Evolutionary conservation across 2,797 vertebrate genomes (phyloP).

Genomic region (Toxotes lorentzi): DNA sequence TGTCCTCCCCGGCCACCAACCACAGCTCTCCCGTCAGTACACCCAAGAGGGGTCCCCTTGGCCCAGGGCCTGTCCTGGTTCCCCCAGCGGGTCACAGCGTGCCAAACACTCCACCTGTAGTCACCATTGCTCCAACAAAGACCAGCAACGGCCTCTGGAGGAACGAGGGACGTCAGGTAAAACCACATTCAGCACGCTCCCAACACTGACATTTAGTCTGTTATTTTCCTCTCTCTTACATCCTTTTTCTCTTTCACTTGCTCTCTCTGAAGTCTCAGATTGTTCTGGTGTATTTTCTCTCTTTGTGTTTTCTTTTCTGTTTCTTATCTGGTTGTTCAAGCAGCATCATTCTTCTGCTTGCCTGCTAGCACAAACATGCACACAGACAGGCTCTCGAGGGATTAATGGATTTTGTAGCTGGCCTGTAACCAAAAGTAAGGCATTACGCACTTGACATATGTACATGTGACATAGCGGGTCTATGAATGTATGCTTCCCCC

Average conservation of each 20-base stretch:
- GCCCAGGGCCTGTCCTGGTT: slow-evolving; percentile 93
- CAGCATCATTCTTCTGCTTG: slow-evolving; percentile 21
- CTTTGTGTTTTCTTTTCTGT: slow-evolving; percentile 2
- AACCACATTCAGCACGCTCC: not conserved
- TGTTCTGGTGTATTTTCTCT: not conserved
- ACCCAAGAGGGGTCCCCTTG: slow-evolving; percentile 95
- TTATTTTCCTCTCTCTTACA: not conserved
- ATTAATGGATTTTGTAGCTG: slow-evolving; percentile 61
- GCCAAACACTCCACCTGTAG: slow-evolving; percentile 97
- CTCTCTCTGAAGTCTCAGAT: slow-evolving; percentile 2
- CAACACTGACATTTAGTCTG: slow-evolving; percentile 1
- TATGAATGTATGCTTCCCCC: slow-evolving; percentile 41
- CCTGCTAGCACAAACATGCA: slow-evolving; percentile 33
- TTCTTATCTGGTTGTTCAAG: slow-evolving; percentile 23
- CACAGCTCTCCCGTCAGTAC: slow-evolving; percentile 98
- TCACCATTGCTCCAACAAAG: slow-evolving; percentile 98
- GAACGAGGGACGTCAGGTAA: slow-evolving; percentile 94
- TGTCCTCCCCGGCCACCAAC: slow-evolving; percentile 98
- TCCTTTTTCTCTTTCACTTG: not conserved
- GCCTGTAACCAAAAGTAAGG: slow-evolving; percentile 53
- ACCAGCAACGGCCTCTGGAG: slow-evolving; percentile 98
- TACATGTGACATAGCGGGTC: slow-evolving; percentile 66
- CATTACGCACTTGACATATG: slow-evolving; percentile 72
- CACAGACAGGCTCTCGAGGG: slow-evolving; percentile 42
- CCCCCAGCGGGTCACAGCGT: slow-evolving; percentile 93